Evolutionary conservation across 1,140 invertebrate genomes (phyloP).

Genomic region (Drosophila pruinosa): DNA sequence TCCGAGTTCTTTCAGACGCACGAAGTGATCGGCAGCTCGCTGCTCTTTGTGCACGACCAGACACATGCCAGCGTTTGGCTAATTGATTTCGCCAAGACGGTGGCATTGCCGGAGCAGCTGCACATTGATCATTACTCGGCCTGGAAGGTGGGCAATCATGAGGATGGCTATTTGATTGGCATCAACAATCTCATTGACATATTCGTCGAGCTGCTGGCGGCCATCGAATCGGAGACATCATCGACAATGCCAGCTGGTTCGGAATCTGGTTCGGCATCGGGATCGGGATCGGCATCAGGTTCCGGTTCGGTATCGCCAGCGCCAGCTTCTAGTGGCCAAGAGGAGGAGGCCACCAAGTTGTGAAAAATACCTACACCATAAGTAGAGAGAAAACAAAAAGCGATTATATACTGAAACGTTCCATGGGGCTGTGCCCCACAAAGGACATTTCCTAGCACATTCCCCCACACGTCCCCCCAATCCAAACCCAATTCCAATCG

Average conservation of each 20-base stretch:
- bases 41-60: constrained; percentile 97
- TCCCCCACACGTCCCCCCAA: neutral
- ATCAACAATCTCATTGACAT: constrained; percentile 97
- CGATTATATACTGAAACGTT: constrained; percentile 42
- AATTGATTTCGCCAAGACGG: constrained; percentile 99
- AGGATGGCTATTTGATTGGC: constrained; percentile 98
- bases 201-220: constrained; percentile 84
- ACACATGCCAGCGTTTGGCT: constrained; percentile 96
- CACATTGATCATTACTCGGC: constrained; percentile 91
- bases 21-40: constrained; percentile 98
- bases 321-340: constrained; percentile 13
- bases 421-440: constrained; percentile 41
- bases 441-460: constrained; percentile 44
- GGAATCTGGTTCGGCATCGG: constrained; percentile 19
- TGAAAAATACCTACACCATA: constrained; percentile 10
- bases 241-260: constrained; percentile 12
- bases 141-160: constrained; percentile 98
- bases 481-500: neutral
- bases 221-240: constrained; percentile 31
- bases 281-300: constrained; percentile 14
- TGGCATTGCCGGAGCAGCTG: constrained; percentile 89
- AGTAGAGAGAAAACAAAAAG: constrained; percentile 17
- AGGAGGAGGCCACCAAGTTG: constrained; percentile 22
- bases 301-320: constrained; percentile 32
- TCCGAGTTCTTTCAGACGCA: constrained; percentile 95